phyloP scores from a whole-genome alignment of 2,888 invertebrate species.

The Tinea semifulvella region DNA sequence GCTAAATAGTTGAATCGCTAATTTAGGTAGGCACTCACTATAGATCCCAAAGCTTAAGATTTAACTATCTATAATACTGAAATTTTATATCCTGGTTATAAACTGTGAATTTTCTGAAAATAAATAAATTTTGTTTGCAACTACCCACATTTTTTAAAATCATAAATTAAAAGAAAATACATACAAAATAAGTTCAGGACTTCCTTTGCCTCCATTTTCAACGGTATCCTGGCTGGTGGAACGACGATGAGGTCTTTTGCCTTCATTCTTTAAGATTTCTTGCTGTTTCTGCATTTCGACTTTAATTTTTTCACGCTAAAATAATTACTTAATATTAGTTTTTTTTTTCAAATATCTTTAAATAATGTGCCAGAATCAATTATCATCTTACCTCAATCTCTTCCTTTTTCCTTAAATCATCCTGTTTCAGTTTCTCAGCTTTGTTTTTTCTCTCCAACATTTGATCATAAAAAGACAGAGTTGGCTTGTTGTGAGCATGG shows the following conservation, averaged over 20 bases:
- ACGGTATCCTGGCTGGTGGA: constrained; percentile 54
- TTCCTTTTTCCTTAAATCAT: constrained; percentile 71
- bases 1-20: no score
- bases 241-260: constrained; percentile 52
- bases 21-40: no score
- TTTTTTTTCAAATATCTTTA: constrained; percentile 65
- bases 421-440: constrained; percentile 69
- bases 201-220: constrained; percentile 33
- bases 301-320: constrained; percentile 72
- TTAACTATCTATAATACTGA: no score
- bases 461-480: constrained; percentile 89
- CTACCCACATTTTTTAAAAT: no score
- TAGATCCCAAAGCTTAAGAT: no score
- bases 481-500: constrained; percentile 82
- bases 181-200: constrained; percentile 48
- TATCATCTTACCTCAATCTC: constrained; percentile 54
- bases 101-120: no score
- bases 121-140: no score
- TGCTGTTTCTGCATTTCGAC: constrained; percentile 82
- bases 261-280: constrained; percentile 77
- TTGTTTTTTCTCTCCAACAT: constrained; percentile 81
- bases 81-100: no score
- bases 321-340: constrained; percentile 14
- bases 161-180: no score
- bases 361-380: neutral